phyloP scores from a whole-genome alignment of 2,888 invertebrate species.

The Emmelina monodactyla region DNA sequence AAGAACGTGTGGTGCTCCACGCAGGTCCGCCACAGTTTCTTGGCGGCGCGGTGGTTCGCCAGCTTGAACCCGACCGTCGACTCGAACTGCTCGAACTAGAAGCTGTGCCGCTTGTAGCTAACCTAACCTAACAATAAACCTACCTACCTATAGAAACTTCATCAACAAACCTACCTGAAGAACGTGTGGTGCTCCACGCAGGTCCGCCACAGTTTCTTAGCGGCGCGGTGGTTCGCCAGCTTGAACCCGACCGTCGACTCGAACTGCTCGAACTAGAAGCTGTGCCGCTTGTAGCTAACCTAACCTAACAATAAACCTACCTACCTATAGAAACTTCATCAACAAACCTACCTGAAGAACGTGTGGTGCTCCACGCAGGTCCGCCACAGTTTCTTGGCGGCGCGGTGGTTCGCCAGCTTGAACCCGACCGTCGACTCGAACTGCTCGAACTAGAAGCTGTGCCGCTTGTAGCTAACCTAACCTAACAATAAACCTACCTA shows the following conservation, averaged over 20 bases:
- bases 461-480: conserved; percentile 98
- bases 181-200: conserved; percentile 99
- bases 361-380: conserved; percentile 99
- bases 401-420: conserved; percentile 91
- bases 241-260: conserved; percentile 97
- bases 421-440: conserved; percentile 97
- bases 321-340: too few species aligned
- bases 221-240: conserved; percentile 91
- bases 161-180: conserved; percentile 80
- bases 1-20: conserved; percentile 99
- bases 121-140: too few species aligned
- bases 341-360: conserved; percentile 85
- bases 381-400: conserved; percentile 98
- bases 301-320: too few species aligned
- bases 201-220: conserved; percentile 98
- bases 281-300: conserved; percentile 97
- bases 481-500: too few species aligned
- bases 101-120: conserved; percentile 97
- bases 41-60: conserved; percentile 93
- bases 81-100: conserved; percentile 97
- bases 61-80: conserved; percentile 96
- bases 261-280: conserved; percentile 97
- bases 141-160: too few species aligned
- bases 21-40: conserved; percentile 98
- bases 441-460: conserved; percentile 97